Evolutionary conservation across 1,140 invertebrate species (phyloP), one percentile per base, ranked within the genome.

Genomic region (Maniola jurtina): DNA sequence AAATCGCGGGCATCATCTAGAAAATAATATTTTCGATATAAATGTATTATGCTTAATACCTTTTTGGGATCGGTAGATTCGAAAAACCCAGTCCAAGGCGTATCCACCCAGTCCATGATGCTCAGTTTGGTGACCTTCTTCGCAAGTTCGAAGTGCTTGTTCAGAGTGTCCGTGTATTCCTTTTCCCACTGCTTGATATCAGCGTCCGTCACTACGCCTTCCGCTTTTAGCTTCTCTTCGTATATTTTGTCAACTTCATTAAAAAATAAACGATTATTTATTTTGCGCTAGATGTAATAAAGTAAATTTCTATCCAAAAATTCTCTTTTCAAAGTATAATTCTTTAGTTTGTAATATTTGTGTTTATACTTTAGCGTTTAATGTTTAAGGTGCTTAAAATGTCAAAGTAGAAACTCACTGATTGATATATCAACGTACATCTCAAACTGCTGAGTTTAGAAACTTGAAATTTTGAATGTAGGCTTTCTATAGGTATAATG

Each of bases 61-160:
- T 79, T 82, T 33, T 84, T 86, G 6, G 86, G 92, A 88, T 96
- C 92, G 69, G 90, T 90, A 52, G 93, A 88, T 76, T 93, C 91
- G 67, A 94, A 94, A 72, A 94, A 95, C 15, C 93, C 94, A 16
- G 93, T 93, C 97, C 97, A 98, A 0, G 96, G 96, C 6, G 95
- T 94, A 79, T 98, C 97, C 6, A 97, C 92, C 97, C 97, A 98
- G 79, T 97, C 95, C 73, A 93, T 81, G 9, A 92, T 91, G 70
- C 84, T 91, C 25, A 92, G 89, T 34, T 85, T 81, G 13, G 86
- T 92, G 14, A 90, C 71, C 62, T 94, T 84, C 76, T 95, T 94
- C 5, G 96, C 94, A 50, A 93, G 93, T 36, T 93, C 91, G 70
- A 95, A 97, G 38, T 96, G 96, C 36, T 94, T 92, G 75, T 97